phyloP scores from a whole-genome alignment of 92 coral and sea anemone species.

The Epizoanthus scotinus region DNA sequence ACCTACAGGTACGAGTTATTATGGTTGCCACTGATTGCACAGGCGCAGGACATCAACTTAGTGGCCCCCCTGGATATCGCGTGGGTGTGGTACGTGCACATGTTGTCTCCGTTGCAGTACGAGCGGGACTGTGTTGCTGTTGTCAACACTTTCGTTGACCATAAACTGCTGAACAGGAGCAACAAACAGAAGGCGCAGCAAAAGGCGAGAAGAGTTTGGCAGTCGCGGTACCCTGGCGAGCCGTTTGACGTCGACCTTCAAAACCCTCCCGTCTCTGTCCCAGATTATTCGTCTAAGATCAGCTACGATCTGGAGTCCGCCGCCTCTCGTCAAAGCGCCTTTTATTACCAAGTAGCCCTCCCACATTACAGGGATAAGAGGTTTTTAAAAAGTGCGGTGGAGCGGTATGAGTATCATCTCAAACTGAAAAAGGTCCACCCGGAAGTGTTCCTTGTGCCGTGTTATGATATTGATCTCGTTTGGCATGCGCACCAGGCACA shows the following conservation, averaged over 20 bases:
- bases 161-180: slow-evolving; percentile 45
- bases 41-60: slow-evolving; percentile 28
- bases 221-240: slow-evolving; percentile 52
- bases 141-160: slow-evolving; percentile 61
- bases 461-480: slow-evolving; percentile 76
- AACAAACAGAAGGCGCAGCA: slow-evolving; percentile 41
- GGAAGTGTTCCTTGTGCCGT: slow-evolving; percentile 60
- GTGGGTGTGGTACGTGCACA: too few species aligned
- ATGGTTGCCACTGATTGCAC: slow-evolving; percentile 70
- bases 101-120: slow-evolving; percentile 70
- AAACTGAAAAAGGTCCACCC: slow-evolving; percentile 63
- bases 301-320: slow-evolving; percentile 53
- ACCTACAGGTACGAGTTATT: slow-evolving; percentile 51
- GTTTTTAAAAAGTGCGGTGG: slow-evolving; percentile 64
- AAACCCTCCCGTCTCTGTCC: slow-evolving; percentile 35
- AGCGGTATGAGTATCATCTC: slow-evolving; percentile 69
- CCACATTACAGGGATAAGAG: slow-evolving; percentile 67
- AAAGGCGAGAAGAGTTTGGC: slow-evolving; percentile 54
- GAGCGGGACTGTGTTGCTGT: slow-evolving; percentile 65
- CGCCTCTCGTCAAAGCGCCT: slow-evolving; percentile 47
- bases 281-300: slow-evolving; percentile 31
- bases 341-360: slow-evolving; percentile 67
- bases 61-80: slow-evolving; percentile 75
- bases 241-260: slow-evolving; percentile 60
- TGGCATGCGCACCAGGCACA: slow-evolving; percentile 80